phyloP scores from a whole-genome alignment of 2,888 invertebrate species.

The Lepidonotus clava region DNA sequence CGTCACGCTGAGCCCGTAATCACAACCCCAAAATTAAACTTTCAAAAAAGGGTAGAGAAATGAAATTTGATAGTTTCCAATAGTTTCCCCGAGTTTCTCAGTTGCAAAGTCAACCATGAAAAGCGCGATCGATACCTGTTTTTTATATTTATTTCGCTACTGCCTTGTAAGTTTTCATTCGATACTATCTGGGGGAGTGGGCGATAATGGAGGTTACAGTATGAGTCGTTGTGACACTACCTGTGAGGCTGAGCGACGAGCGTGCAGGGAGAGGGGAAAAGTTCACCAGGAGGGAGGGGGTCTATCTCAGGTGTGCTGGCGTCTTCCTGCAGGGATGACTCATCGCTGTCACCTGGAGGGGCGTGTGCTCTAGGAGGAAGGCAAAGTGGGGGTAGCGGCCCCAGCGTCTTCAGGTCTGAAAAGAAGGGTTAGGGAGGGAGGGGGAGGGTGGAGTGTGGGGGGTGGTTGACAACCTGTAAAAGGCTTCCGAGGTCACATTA shows the following conservation, averaged over 20 bases:
- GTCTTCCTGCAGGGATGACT: slow-evolving; percentile 18
- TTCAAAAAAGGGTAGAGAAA: not conserved
- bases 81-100: too few species aligned
- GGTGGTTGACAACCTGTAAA: not conserved
- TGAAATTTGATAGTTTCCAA: not conserved
- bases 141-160: too few species aligned
- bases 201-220: not conserved
- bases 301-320: slow-evolving; percentile 32
- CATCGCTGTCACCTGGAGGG: slow-evolving; percentile 37
- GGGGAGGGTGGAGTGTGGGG: not conserved
- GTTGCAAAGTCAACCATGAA: too few species aligned
- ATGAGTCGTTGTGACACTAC: not conserved
- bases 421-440: not conserved
- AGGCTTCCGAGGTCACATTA: slow-evolving; percentile 18
- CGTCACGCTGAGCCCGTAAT: not conserved
- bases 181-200: too few species aligned
- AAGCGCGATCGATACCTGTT: too few species aligned
- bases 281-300: not conserved
- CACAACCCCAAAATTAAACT: not conserved
- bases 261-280: not conserved
- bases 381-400: not conserved
- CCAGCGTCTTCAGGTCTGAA: too few species aligned
- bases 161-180: too few species aligned
- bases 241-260: not conserved
- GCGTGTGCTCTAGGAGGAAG: not conserved